Conservation (phyloP, 2,888 invertebrate genomes). For the Drosophila pegasa region DNA sequence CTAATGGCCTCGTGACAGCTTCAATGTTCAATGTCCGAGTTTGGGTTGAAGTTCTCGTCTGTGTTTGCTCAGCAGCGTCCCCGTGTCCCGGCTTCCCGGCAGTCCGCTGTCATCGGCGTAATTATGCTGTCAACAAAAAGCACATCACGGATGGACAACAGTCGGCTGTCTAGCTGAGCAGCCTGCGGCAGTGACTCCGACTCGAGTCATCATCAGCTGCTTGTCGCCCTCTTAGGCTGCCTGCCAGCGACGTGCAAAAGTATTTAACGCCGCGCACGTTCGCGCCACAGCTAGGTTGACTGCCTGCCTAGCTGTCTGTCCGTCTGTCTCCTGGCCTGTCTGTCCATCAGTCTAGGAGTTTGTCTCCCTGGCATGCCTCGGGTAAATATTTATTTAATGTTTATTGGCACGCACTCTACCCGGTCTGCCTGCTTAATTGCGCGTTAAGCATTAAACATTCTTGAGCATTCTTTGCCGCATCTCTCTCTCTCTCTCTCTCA, state of each 20-base stretch:
- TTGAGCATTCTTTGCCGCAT: constrained; percentile 11
- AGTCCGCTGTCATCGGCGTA: constrained; percentile 62
- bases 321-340: constrained; percentile 10
- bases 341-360: constrained; percentile 18
- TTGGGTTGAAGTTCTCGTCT: constrained; percentile 41
- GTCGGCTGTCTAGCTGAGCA: constrained; percentile 9
- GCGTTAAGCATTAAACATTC: constrained; percentile 71
- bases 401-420: constrained; percentile 73
- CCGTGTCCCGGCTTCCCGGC: background rate
- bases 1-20: constrained; percentile 27
- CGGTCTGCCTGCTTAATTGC: constrained; percentile 68
- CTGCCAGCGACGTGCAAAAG: constrained; percentile 61
- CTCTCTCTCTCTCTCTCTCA: background rate
- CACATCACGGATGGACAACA: constrained; percentile 49
- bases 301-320: background rate
- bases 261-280: constrained; percentile 67
- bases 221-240: constrained; percentile 35
- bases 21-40: constrained; percentile 29
- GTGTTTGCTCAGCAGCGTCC: constrained; percentile 51
- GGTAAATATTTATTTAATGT: constrained; percentile 78
- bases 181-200: constrained; percentile 19
- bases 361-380: constrained; percentile 36
- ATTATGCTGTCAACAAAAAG: constrained; percentile 80
- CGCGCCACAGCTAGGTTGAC: constrained; percentile 9
- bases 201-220: constrained; percentile 65